These are phyloP conservation scores for Bicyclus anynana DNA, from an alignment of 1,140 invertebrate species.

Conservation along the genomic window DNA sequence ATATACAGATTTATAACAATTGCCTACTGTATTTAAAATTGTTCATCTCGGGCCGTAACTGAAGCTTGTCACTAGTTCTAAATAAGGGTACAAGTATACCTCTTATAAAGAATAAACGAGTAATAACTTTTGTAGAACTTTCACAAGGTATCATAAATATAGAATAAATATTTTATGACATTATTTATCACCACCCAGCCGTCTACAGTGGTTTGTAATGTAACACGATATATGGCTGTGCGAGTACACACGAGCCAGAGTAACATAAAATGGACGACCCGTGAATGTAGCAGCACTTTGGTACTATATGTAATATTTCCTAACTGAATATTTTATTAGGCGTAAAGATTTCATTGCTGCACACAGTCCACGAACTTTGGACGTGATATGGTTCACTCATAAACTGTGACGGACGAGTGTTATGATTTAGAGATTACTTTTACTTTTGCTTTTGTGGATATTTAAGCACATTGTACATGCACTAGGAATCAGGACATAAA, in stretches of 20 bases:
- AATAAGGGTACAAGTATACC: too few species aligned
- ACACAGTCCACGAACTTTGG: constrained; percentile 1
- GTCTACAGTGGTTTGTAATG: background rate
- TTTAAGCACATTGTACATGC: too few species aligned
- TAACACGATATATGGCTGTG: background rate
- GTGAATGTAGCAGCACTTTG: background rate
- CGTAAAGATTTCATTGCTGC: background rate
- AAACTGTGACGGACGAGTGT: background rate
- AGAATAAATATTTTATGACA: background rate
- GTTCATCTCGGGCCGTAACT: too few species aligned
- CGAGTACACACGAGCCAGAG: background rate
- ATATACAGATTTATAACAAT: too few species aligned
- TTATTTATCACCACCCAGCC: background rate
- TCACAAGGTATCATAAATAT: background rate
- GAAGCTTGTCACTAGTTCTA: too few species aligned
- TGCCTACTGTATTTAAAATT: too few species aligned
- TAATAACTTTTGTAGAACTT: too few species aligned
- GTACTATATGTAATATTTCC: background rate
- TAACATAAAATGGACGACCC: background rate
- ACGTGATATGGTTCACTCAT: background rate
- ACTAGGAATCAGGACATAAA: too few species aligned
- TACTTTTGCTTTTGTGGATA: background rate
- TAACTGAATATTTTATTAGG: constrained; percentile 9
- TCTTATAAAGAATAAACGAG: too few species aligned
- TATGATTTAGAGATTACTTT: background rate